Evolutionary conservation across 2,888 invertebrate species (phyloP), one percentile per base, ranked within the genome.

Genomic region (Bugula neritina): DNA sequence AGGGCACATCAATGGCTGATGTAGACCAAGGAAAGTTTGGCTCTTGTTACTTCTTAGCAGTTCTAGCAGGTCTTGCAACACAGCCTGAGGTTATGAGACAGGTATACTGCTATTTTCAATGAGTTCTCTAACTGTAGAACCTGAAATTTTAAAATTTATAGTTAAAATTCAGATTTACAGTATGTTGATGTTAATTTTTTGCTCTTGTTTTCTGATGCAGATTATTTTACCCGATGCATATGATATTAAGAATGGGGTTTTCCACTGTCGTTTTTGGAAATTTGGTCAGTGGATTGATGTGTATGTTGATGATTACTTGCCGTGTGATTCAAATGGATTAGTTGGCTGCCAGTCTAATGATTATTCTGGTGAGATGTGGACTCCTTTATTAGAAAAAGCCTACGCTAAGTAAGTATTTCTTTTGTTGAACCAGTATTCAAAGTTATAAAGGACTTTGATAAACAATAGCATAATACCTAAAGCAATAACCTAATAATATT

Each of bases 21-120:
- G 78, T 81, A 2, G 80, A 79, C 0, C 81, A 81, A 72, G 81
- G 81, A 1, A 74, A 76, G 10, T 79, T 78, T 5, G 81, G 81
- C 2, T 80, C 80, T 0, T 81, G 81, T 73, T 81, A 79, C 79
- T 81, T 81, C 74, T 74, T 81, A 21, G 79, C 81, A 1, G 76
- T 79, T 71, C 77, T 81, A 2, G 77, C 80, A 31, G 75, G 77
- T 58, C 72, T 81, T 35, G 75, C 76, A 0, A 74, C 77, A 13
- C 52, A 72, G 52, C 69, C 72, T 1, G 72, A 72, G 23, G 74
- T 79, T n/a, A 73, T 81, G 10, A 74, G 76, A 13, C 76, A 77
- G 75, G 81, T 80, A 75, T 72, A 73, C n/a, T n/a, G n/a, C n/a
- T n/a, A n/a, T n/a, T n/a, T n/a, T n/a, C n/a, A n/a, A n/a, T n/a